phyloP scores from a whole-genome alignment of 2,113 vertebrate species.

The Grantiella picta region DNA sequence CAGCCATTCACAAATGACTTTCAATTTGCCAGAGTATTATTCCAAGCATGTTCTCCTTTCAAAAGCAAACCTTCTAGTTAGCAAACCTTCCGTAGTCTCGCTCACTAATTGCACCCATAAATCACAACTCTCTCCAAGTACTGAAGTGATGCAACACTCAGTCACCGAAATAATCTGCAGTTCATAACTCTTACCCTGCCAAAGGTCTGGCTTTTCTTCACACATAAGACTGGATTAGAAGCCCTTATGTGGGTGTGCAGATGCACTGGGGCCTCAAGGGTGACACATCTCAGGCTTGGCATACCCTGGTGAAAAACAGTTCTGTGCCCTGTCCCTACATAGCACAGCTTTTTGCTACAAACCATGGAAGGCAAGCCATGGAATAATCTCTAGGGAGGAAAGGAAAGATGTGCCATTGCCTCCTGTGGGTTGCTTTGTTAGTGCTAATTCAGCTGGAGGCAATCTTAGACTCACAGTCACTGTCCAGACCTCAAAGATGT shows the following conservation, averaged over 20 bases:
- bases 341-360: background rate
- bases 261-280: background rate
- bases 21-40: background rate
- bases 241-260: background rate
- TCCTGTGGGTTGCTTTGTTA: background rate
- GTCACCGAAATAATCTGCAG: background rate
- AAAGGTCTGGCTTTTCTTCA: background rate
- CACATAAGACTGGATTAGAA: background rate
- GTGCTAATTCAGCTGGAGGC: background rate
- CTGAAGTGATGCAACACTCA: background rate
- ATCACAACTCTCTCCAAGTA: background rate
- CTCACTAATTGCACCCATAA: conserved; percentile 1
- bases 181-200: background rate
- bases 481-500: background rate
- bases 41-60: background rate
- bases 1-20: background rate
- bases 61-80: background rate
- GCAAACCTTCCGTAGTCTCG: background rate
- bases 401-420: background rate
- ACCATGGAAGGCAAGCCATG: background rate
- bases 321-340: background rate
- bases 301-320: background rate
- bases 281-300: background rate
- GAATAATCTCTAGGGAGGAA: background rate
- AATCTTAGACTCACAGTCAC: background rate